A percentile compares a stretch with the other conserved stretches of the same genome.
phyloP scores from a whole-genome alignment of 1,140 invertebrate genomes.

The Zaprionus tsacasi region DNA sequence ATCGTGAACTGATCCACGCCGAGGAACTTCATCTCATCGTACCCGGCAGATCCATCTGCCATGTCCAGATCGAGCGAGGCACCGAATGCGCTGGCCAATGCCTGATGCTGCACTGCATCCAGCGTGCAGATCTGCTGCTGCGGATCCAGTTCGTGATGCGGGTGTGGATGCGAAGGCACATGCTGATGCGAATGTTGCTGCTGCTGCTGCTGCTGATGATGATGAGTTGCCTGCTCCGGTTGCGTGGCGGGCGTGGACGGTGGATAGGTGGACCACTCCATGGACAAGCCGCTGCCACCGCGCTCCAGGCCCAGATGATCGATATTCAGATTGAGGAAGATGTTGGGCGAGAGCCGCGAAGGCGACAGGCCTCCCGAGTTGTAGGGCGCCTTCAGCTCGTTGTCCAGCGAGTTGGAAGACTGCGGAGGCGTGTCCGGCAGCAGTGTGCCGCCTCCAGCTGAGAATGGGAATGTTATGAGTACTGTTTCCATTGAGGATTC shows the following conservation, averaged over 20 bases:
- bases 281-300: conserved; percentile 74
- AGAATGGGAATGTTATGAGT: not conserved
- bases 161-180: conserved; percentile 10
- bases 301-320: conserved; percentile 80
- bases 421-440: conserved; percentile 79
- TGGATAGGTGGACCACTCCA: conserved; percentile 83
- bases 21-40: conserved; percentile 83
- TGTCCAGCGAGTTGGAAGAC: conserved; percentile 80
- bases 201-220: conserved; percentile 25
- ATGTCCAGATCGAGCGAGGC: conserved; percentile 66
- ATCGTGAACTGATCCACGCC: conserved; percentile 83
- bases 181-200: conserved; percentile 35
- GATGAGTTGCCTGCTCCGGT: conserved; percentile 24
- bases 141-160: conserved; percentile 27
- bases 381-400: conserved; percentile 75
- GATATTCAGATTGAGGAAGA: conserved; percentile 82
- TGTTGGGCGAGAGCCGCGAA: conserved; percentile 76
- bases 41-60: conserved; percentile 66
- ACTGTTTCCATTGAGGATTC: not conserved
- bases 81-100: conserved; percentile 52
- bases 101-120: conserved; percentile 49
- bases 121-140: conserved; percentile 44
- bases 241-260: conserved; percentile 42
- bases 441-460: conserved; percentile 63
- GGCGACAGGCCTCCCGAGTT: conserved; percentile 65